Percentiles rank a stretch among this genome's conserved stretches.
Conservation (phyloP, 2,888 invertebrate genomes). For the Nesidiocoris tenuis region DNA sequence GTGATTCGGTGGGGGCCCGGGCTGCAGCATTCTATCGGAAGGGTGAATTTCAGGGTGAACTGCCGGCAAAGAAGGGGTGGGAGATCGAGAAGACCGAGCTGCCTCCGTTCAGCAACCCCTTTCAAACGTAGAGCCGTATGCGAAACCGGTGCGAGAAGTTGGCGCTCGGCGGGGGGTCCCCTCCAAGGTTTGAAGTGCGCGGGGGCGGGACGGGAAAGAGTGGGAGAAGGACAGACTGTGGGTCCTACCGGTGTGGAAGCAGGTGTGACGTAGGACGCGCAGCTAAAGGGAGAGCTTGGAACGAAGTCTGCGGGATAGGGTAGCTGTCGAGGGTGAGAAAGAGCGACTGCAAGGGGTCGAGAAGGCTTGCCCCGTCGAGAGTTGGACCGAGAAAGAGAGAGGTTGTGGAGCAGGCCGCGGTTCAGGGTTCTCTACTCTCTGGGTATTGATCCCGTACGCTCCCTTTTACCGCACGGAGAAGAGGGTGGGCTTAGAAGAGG, state of each 20-base stretch:
- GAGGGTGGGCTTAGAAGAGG: constrained; percentile 9
- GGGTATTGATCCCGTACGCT: constrained; percentile 33
- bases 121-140: constrained; percentile 27
- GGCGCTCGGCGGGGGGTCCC: background rate
- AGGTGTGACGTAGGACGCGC: background rate
- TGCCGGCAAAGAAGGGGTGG: background rate
- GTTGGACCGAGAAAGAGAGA: background rate
- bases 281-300: background rate
- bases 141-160: background rate
- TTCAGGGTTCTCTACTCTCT: constrained; percentile 10
- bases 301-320: background rate
- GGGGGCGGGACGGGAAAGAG: background rate
- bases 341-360: background rate
- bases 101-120: constrained; percentile 2
- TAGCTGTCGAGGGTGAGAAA: background rate
- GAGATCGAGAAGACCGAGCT: background rate
- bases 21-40: background rate
- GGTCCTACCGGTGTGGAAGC: background rate
- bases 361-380: background rate
- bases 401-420: background rate
- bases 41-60: background rate
- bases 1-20: background rate
- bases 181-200: background rate
- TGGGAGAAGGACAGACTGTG: background rate
- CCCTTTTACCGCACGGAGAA: constrained; percentile 28